Percentiles rank a stretch among this genome's conserved stretches.
These are phyloP conservation scores for Axinella damicornis DNA, from an alignment of 37 sponge, comb jelly and placozoan species.

Conservation along the genomic window DNA sequence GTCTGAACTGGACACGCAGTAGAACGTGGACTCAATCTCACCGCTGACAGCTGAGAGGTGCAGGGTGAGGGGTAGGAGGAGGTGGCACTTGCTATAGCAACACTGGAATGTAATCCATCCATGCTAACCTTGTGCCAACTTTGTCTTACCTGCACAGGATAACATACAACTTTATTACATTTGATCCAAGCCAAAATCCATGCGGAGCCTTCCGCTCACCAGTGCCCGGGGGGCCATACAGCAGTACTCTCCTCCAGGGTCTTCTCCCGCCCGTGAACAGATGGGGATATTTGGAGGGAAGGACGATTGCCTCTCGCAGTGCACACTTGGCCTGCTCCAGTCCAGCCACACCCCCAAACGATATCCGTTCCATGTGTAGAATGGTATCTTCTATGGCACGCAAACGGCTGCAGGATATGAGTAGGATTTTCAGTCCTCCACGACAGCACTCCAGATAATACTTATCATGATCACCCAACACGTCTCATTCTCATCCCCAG, in stretches of 20 bases:
- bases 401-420: slow-evolving; percentile 35
- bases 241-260: slow-evolving; percentile 85
- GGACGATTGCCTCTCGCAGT: slow-evolving; percentile 78
- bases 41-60: slow-evolving; percentile 62
- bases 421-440: too few species aligned
- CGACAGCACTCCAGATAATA: too few species aligned
- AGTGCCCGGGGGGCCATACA: slow-evolving; percentile 93
- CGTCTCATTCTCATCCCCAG: too few species aligned
- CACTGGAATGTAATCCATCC: neutral
- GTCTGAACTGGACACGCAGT: slow-evolving; percentile 85
- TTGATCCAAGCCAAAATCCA: neutral
- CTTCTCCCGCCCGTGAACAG: slow-evolving; percentile 66
- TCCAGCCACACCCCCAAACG: slow-evolving; percentile 75
- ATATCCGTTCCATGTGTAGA: neutral
- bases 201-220: slow-evolving; percentile 27
- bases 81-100: too few species aligned
- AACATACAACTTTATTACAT: neutral
- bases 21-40: slow-evolving; percentile 83
- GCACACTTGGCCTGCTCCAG: slow-evolving; percentile 76
- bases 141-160: slow-evolving; percentile 57
- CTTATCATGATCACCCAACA: too few species aligned
- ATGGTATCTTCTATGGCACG: slow-evolving; percentile 56
- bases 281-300: slow-evolving; percentile 72
- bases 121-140: slow-evolving; percentile 57
- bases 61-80: too few species aligned